Evolutionary conservation across 2,888 invertebrate genomes (phyloP), one percentile per base, ranked within the genome.

Genomic region (Masnerella sp.): DNA sequence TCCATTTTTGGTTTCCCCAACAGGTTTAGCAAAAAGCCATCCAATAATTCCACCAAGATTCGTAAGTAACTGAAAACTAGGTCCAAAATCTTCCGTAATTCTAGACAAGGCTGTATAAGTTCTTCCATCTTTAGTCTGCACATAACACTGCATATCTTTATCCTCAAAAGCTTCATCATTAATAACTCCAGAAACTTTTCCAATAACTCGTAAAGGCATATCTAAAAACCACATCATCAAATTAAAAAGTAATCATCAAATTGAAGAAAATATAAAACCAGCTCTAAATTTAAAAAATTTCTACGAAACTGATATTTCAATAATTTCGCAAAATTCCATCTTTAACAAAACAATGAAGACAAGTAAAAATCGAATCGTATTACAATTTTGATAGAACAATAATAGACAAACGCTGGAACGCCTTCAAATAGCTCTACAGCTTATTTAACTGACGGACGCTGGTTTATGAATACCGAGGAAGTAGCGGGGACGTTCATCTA

Each of bases 31-130:
- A 85, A 99, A 99, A 0, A 99, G 88, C 96, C 98, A 99, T 5
- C 96, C 97, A 61, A 98, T 93, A 0, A 95, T 90, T 14, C 93
- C 93, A 0, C 96, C 96, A 18, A 99, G 88, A 2, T 95, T 91
- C 80, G 94, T 92, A 0, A 97, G 89, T n/a, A 95, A 90, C 85
- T 96, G 95, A 79, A 97, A 89, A 81, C 94, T 93, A 42, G 91
- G 91, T 2, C 96, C 97, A 25, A 97, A 89, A 11, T 90, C 89
- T 2, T 90, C 88, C 0, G 93, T 94, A 3, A 97, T 91, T 71
- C 93, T 92, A 11, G 96, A 96, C 32, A 99, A 90, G 0, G 98
- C 98, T 0, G 96, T 96, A 85, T 98, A 98, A 0, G 94, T 93
- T 77, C 96, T 90, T 0, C 95, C 96, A 81, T 97, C 96, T 14